Evolutionary conservation across 2,888 invertebrate genomes (phyloP), one percentile per base, ranked within the genome.

Genomic region (Dynastes tityus): DNA sequence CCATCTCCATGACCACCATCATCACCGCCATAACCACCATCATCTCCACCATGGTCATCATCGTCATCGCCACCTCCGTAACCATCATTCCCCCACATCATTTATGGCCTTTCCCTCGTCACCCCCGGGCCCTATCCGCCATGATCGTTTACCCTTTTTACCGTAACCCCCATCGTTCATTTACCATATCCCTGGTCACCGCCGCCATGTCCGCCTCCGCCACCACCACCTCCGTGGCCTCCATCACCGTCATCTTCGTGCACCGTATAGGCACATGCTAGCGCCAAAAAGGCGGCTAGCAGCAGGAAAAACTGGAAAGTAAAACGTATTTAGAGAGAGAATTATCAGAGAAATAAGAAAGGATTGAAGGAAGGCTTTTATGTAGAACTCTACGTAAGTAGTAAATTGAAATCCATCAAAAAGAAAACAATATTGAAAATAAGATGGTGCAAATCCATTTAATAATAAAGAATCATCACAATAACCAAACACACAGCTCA

Each of bases 251-350:
- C 55, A 37, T 78, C 51, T n/a, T 78, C 78, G 22, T 78, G 73
- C 27, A 78, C 78, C 29, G 71, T 71, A 51, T 78, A 78, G 61
- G 78, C 78, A 32, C 64, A 71, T 49, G 73, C 71, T 71, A 78
- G 71, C 78, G 71, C 71, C 71, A 73, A 13, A 27, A 64, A 49
- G 51, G 71, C 70, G 73, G 16, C 70, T 51, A 78, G 53, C 64
- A 70, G 16, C 37, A 78, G 4, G 16, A 78, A 32, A 37, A 78
- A 71, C 78, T 78, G 64, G 27, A 78, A 78, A 61, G 45, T 9
- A 45, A 9, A 9, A 32, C 4, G 2, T 32, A 32, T 4, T 22
- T 2, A 32, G 4, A 32, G 4, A 32, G 2, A 32, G 45, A 45
- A 8, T 9, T 71, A 55, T 22, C 51, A 70, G 8, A 51, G 11